phyloP scores from a whole-genome alignment of 2,888 invertebrate genomes.

The Ectemnius cavifrons region DNA sequence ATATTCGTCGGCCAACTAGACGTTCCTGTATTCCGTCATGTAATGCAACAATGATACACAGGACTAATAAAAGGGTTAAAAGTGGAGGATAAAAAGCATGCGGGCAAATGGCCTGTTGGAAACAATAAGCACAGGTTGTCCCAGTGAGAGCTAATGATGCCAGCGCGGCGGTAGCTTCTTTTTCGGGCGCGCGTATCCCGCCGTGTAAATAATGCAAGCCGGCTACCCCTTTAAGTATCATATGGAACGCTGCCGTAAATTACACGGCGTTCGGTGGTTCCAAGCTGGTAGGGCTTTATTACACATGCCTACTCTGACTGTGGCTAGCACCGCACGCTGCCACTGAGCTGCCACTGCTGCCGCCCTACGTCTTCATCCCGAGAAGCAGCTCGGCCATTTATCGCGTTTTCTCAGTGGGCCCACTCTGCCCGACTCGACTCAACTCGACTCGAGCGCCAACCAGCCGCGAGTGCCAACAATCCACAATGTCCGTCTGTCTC shows the following conservation, averaged over 20 bases:
- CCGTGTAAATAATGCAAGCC: constrained; percentile 27
- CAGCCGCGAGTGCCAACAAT: too few relatives aligned
- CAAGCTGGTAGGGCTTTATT: constrained; percentile 35
- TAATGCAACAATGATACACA: background rate
- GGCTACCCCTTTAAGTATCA: constrained; percentile 27
- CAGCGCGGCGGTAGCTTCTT: background rate
- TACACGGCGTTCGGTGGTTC: constrained; percentile 30
- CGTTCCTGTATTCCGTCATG: too few relatives aligned
- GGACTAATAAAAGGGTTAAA: background rate
- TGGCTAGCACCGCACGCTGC: constrained; percentile 19
- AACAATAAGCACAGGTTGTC: background rate
- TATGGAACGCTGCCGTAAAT: constrained; percentile 19
- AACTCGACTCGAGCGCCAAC: background rate
- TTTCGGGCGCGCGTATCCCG: background rate
- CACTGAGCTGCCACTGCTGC: too few relatives aligned
- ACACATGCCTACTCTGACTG: constrained; percentile 40
- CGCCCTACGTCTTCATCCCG: constrained; percentile 39
- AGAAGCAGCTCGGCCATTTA: constrained; percentile 35
- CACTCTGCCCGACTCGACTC: too few relatives aligned
- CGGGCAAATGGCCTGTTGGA: background rate
- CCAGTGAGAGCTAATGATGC: background rate
- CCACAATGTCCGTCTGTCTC: constrained; percentile 16
- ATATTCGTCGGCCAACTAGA: too few relatives aligned
- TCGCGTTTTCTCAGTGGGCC: constrained; percentile 26
- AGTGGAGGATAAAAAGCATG: background rate